These are phyloP conservation scores for Eutolmus rufibarbis DNA, from an alignment of 2,888 invertebrate species.

Conservation along the genomic window DNA sequence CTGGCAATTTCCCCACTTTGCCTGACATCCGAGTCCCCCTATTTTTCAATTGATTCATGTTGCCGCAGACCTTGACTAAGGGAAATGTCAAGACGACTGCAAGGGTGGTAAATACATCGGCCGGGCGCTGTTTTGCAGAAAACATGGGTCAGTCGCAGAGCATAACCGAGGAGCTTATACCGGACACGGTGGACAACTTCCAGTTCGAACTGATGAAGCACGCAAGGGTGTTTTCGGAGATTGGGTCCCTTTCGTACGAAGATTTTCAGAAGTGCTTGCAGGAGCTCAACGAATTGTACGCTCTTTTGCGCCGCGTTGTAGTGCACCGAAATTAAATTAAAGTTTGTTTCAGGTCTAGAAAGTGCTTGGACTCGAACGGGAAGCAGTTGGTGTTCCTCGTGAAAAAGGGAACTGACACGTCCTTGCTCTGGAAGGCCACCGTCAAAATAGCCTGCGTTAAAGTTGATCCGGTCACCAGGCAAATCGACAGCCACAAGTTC, in stretches of 20 bases:
- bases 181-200: slow-evolving; percentile 53
- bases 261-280: slow-evolving; percentile 68
- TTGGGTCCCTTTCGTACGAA: slow-evolving; percentile 65
- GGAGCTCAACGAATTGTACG: slow-evolving; percentile 71
- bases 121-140: not conserved
- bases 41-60: not conserved
- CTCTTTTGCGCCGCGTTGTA: slow-evolving; percentile 37
- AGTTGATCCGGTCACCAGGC: slow-evolving; percentile 65
- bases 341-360: slow-evolving; percentile 64
- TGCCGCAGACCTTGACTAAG: not conserved
- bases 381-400: slow-evolving; percentile 72
- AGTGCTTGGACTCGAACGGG: slow-evolving; percentile 69
- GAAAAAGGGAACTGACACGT: slow-evolving; percentile 70
- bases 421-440: slow-evolving; percentile 74
- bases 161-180: slow-evolving; percentile 52
- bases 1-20: not conserved
- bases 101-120: not conserved
- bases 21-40: not conserved
- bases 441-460: slow-evolving; percentile 72
- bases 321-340: not conserved
- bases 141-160: slow-evolving; percentile 55
- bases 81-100: not conserved
- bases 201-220: slow-evolving; percentile 58
- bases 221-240: slow-evolving; percentile 61
- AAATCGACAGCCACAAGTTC: slow-evolving; percentile 68